phyloP scores from a whole-genome alignment of 2,797 vertebrate species.

The Schizopygopsis malacanthus region DNA sequence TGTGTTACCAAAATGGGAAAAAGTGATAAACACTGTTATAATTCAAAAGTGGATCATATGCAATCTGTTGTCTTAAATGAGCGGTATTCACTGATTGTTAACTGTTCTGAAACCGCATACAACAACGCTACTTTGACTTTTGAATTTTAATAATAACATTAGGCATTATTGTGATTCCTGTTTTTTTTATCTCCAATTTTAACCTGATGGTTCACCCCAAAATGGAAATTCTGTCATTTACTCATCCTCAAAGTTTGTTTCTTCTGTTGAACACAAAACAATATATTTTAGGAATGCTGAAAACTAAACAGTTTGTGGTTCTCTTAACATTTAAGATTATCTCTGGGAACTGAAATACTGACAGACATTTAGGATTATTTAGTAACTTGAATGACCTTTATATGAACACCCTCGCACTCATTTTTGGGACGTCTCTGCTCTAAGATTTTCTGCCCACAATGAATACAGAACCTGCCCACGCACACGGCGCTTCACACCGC shows the following conservation, averaged over 20 bases:
- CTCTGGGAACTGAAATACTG: background rate
- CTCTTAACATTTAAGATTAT: background rate
- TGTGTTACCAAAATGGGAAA: too few relatives aligned
- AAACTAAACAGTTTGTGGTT: background rate
- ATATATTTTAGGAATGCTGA: background rate
- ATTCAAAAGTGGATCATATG: too few relatives aligned
- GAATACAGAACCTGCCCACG: background rate
- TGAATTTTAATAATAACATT: too few relatives aligned
- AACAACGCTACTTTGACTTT: too few relatives aligned
- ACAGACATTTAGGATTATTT: background rate
- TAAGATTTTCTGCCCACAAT: background rate
- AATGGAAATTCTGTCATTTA: too few relatives aligned
- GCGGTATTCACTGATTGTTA: too few relatives aligned
- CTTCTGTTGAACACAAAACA: background rate
- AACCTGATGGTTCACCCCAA: too few relatives aligned
- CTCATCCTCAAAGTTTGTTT: background rate
- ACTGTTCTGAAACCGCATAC: too few relatives aligned
- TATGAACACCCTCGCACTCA: background rate
- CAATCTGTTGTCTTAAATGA: too few relatives aligned
- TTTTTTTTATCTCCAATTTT: too few relatives aligned
- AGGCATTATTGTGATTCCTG: too few relatives aligned
- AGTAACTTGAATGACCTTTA: background rate
- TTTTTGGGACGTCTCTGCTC: background rate
- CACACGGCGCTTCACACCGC: background rate
- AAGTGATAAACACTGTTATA: too few relatives aligned